Conservation (phyloP, 2,888 invertebrate species). For the Autographa gamma region DNA sequence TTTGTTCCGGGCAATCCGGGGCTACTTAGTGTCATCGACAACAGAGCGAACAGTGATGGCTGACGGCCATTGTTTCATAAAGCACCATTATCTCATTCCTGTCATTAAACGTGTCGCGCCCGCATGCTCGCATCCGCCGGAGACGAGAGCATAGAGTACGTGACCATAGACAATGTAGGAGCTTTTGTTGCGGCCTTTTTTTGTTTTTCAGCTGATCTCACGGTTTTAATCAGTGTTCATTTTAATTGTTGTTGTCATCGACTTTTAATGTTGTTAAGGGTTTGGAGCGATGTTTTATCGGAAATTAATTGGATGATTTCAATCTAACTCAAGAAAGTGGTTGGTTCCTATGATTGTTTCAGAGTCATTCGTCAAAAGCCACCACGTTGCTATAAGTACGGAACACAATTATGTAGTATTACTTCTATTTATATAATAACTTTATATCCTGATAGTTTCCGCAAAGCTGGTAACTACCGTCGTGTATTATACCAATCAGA, state of each 20-base stretch:
- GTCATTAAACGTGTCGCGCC: constrained; percentile 77
- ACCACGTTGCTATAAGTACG: too few relatives aligned
- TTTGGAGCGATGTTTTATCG: neutral
- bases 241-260: constrained; percentile 15
- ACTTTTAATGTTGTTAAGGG: neutral
- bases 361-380: too few relatives aligned
- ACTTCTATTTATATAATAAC: too few relatives aligned
- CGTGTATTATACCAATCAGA: neutral
- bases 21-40: constrained; percentile 54
- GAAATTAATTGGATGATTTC: neutral
- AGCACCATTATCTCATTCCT: constrained; percentile 84
- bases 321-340: neutral
- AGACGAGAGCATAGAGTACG: constrained; percentile 74
- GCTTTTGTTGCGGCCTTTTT: constrained; percentile 72
- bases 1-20: constrained; percentile 39
- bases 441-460: too few relatives aligned
- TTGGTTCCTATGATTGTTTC: neutral
- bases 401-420: too few relatives aligned
- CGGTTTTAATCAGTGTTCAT: constrained; percentile 41
- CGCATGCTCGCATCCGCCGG: constrained; percentile 83
- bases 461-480: too few relatives aligned
- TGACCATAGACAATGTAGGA: constrained; percentile 81
- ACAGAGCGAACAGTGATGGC: constrained; percentile 67
- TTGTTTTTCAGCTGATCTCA: constrained; percentile 62
- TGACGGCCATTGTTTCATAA: constrained; percentile 74